Base-by-base conservation (phyloP, 2,797 vertebrate species). In the Cuculus canorus region DNA sequence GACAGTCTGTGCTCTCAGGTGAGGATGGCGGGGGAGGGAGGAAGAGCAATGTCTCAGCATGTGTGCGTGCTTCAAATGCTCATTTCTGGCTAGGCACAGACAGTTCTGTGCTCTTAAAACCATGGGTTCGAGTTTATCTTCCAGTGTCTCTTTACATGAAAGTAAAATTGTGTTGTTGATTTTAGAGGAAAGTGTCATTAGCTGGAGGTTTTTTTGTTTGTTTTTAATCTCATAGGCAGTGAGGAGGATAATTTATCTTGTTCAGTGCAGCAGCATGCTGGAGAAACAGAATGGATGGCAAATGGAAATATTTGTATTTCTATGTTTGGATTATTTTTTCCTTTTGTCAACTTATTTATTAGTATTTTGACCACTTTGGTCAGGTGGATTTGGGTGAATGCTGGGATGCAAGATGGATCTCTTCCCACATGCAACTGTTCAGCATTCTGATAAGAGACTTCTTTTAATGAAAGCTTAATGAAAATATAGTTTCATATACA, bases 31-130 rank as follows among this genome's bases (percentile, higher is more conserved):
- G 52, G 21, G 33, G 25, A 11, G 21, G 41, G 66, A 56, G 35
- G 33, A 72, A 37, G 23, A 19, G 32, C 1, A 0, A 18, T 27
- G 12, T 54, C 32, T 71, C 35, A 7, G 19, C 1, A 0, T 3
- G 7, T 13, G 18, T 0, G 0, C 3, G 1, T 48, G 25, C 33
- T 75, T 77, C 59, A 64, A 16, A 63, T 17, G 22, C 39, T 48
- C 37, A 5, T 69, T 77, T 57, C 64, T 64, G 45, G 17, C 18
- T 47, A 23, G 16, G 27, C 17, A 32, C 56, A 39, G 41, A 50
- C 32, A 76, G 5, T 30, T 43, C 21, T 52, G 30, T 47, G 64
- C 57, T 17, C 52, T 88, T 64, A 59, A 70, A 85, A 37, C n/a
- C 16, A 7, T 28, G 28, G 10, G 18, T 54, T 75, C 9, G 10